phyloP scores from a whole-genome alignment of 2,797 vertebrate species.

The Babyrousa celebensis region DNA sequence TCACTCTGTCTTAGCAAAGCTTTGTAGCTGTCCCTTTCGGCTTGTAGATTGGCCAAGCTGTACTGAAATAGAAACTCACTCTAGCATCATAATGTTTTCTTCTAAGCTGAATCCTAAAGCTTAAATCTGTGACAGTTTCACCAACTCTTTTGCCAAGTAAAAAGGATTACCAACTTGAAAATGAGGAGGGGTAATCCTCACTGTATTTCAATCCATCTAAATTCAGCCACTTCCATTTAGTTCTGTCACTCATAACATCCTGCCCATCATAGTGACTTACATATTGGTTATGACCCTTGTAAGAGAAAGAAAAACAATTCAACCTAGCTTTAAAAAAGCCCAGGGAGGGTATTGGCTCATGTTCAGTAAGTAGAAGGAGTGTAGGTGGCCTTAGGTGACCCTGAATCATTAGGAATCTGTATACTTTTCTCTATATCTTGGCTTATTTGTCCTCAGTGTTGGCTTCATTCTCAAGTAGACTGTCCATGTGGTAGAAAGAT shows the following conservation, averaged over 20 bases:
- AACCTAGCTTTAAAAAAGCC: background rate
- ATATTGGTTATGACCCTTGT: background rate
- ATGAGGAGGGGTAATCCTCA: background rate
- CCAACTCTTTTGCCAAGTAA: background rate
- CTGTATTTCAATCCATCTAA: background rate
- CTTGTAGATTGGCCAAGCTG: background rate
- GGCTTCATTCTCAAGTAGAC: constrained; percentile 43
- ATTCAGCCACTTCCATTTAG: constrained; percentile 17
- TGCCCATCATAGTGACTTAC: background rate
- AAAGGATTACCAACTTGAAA: constrained; percentile 22
- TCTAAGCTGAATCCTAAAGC: constrained; percentile 14
- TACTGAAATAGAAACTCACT: constrained; percentile 44
- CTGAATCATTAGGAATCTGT: background rate
- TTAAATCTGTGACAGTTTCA: background rate
- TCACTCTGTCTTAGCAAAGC: background rate
- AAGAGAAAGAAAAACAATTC: constrained; percentile 59
- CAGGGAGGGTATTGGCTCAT: background rate
- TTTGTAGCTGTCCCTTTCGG: background rate
- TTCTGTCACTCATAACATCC: background rate
- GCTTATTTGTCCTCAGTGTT: background rate
- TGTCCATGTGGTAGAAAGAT: background rate
- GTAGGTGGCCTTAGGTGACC: background rate
- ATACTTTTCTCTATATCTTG: constrained; percentile 17
- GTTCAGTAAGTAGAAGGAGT: background rate
- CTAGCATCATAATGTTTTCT: constrained; percentile 21